These are phyloP conservation scores for Pseudoips prasinana DNA, from an alignment of 2,888 invertebrate genomes.

Conservation along the genomic window DNA sequence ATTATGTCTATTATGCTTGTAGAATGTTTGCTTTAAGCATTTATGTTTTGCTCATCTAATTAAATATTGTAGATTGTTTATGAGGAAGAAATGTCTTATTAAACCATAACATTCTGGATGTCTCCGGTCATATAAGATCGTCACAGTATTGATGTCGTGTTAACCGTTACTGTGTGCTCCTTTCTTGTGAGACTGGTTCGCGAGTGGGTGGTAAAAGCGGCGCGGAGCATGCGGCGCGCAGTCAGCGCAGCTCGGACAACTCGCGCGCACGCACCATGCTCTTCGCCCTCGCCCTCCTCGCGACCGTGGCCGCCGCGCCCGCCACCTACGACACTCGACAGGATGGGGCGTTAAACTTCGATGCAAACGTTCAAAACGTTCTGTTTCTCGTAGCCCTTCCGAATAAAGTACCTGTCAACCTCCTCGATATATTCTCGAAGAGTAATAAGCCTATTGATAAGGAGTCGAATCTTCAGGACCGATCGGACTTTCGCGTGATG, in stretches of 20 bases:
- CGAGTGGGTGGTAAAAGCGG: constrained; percentile 68
- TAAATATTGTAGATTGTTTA: no score
- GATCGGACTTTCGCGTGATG: constrained; percentile 70
- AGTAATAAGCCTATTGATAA: constrained; percentile 36
- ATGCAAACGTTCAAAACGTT: constrained; percentile 88
- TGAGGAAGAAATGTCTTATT: no score
- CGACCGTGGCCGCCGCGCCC: constrained; percentile 49
- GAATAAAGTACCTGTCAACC: constrained; percentile 40
- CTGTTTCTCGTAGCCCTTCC: constrained; percentile 85
- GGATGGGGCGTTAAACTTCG: constrained; percentile 88
- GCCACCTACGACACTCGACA: constrained; percentile 86
- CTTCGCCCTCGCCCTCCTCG: constrained; percentile 46
- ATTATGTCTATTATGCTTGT: no score
- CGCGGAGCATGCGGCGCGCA: constrained; percentile 58
- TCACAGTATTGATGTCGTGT: constrained; percentile 54
- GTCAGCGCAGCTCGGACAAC: constrained; percentile 50
- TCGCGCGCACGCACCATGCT: constrained; percentile 64
- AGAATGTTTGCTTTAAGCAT: no score
- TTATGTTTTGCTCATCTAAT: no score
- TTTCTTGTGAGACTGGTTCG: constrained; percentile 72
- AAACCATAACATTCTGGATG: no score
- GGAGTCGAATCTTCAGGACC: constrained; percentile 50
- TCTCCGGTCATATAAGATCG: constrained; percentile 32
- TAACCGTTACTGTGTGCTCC: constrained; percentile 77
- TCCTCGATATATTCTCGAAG: constrained; percentile 38